phyloP scores from a whole-genome alignment of 2,113 vertebrate genomes.

The Merops nubicus region DNA sequence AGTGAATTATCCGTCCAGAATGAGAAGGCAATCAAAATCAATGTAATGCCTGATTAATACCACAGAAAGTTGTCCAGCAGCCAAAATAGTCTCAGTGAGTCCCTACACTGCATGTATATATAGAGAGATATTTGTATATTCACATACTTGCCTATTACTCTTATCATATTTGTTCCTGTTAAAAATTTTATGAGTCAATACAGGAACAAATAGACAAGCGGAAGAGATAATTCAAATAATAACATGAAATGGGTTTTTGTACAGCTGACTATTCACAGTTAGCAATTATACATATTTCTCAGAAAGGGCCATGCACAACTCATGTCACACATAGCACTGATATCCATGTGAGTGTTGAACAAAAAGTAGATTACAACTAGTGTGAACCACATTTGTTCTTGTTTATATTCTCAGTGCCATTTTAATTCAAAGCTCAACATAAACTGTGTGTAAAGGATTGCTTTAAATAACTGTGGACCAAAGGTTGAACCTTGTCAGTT shows the following conservation, averaged over 20 bases:
- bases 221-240: constrained; percentile 65
- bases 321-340: not conserved
- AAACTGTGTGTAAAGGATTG: not conserved
- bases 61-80: constrained; percentile 43
- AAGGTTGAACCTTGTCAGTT: not conserved
- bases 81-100: constrained; percentile 44
- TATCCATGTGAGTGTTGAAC: not conserved
- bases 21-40: constrained; percentile 52
- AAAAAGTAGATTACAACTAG: not conserved
- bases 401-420: not conserved
- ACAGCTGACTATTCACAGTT: constrained; percentile 9
- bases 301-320: not conserved
- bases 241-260: not conserved
- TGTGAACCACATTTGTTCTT: not conserved
- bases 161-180: constrained; percentile 70
- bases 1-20: constrained; percentile 37
- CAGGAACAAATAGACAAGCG: constrained; percentile 67
- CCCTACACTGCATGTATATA: not conserved
- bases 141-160: not conserved
- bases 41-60: constrained; percentile 48
- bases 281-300: not conserved
- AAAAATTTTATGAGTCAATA: constrained; percentile 59
- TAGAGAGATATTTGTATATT: not conserved
- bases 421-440: not conserved
- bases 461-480: not conserved